Conservation (phyloP, 2,888 invertebrate species). For the Camptogramma bilineatum region DNA sequence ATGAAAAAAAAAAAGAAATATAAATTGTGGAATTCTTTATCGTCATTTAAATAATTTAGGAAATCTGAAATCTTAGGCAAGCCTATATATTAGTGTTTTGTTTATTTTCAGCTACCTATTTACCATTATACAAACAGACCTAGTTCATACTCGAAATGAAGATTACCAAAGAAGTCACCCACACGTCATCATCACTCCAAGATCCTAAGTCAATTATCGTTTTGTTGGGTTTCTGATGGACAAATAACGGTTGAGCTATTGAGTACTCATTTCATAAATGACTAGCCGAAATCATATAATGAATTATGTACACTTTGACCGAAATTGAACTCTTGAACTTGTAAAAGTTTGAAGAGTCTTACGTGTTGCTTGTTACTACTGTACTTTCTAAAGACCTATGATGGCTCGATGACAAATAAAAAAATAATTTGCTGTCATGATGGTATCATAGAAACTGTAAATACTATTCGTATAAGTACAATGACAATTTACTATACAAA, state of each 20-base stretch:
- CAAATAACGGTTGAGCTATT: slow-evolving; percentile 57
- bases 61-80: too few relatives aligned
- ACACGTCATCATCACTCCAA: slow-evolving; percentile 9
- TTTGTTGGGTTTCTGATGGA: slow-evolving; percentile 61
- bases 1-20: too few relatives aligned
- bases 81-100: too few relatives aligned
- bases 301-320: slow-evolving; percentile 34
- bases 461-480: too few relatives aligned
- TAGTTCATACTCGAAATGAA: neutral
- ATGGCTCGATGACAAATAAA: slow-evolving; percentile 19
- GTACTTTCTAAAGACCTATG: neutral
- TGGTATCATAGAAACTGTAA: neutral
- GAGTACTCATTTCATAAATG: slow-evolving; percentile 34
- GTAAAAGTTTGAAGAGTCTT: slow-evolving; percentile 20
- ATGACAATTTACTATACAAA: too few relatives aligned
- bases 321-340: slow-evolving; percentile 45
- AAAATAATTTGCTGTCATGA: slow-evolving; percentile 2
- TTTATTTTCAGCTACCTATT: too few relatives aligned
- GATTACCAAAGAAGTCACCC: neutral
- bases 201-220: slow-evolving; percentile 65
- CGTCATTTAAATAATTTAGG: too few relatives aligned
- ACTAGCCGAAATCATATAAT: slow-evolving; percentile 41
- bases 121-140: too few relatives aligned
- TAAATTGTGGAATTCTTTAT: too few relatives aligned
- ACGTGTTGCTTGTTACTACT: neutral